Base-by-base conservation (phyloP, 2,888 invertebrate species). In the Pammene fasciana region DNA sequence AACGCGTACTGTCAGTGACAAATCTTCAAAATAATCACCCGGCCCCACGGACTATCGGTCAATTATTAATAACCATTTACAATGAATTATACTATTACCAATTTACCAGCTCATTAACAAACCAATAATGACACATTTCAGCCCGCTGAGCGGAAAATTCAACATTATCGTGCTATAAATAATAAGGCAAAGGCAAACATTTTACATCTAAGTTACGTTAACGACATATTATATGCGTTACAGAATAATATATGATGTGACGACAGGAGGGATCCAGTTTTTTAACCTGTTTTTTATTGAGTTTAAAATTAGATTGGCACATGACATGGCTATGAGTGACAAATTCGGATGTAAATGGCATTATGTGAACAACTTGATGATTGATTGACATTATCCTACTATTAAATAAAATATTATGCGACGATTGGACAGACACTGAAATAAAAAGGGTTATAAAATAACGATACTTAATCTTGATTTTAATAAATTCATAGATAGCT, bases 31-130 rank as follows among this genome's bases (percentile, higher is more conserved):
- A 70, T 60, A 70, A 65, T 65, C 46, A 16, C 46, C 54, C 26
- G 46, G 48, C 59, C 68, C 70, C 70, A 65, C 54, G 59, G 46
- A 50, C 16, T 65, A 54, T 57, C 18, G 45, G 54, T 60, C 65
- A 43, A 70, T 55, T 70, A 70, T 55, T 70, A 59, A 65, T 65
- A 59, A 64, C 50, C 68, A 68, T 64, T 56, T 14, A 64, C 57
- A 57, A 50, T 57, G 52, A 54, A 65, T 64, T 59, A 59, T 54
- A 59, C 41, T 46, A 34, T 61, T 46, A 46, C 54, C 38, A 46
- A 46, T n/a, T n/a, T n/a, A n/a, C 41, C 38, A n/a, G n/a, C 26
- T 4, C 65, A 70, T 65, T 60, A 70, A 54, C 52, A 59, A 26
- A 13, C 48, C 0, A 14, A 52, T 46, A 68, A 60, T 7, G 13